Conservation (phyloP, 1,140 invertebrate species). For the Bombus soroeensis region DNA sequence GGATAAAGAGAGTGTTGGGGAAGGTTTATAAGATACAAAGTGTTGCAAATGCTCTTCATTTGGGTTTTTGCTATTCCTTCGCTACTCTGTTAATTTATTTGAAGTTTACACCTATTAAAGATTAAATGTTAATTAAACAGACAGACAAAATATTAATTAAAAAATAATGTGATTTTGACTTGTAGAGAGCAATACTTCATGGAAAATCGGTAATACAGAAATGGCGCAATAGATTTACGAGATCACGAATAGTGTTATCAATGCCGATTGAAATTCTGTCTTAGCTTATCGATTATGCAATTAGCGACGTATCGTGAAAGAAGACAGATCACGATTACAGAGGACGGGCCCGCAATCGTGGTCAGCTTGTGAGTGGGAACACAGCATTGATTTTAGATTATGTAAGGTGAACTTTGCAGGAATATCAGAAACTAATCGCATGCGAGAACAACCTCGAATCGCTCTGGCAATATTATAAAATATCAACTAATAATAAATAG, state of each 20-base stretch:
- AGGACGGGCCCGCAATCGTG: slow-evolving; percentile 8
- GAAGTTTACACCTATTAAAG: background rate
- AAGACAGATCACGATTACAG: slow-evolving; percentile 40
- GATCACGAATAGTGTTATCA: slow-evolving; percentile 17
- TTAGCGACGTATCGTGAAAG: slow-evolving; percentile 17
- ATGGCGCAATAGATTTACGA: too few relatives aligned
- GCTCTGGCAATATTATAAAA: background rate
- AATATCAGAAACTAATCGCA: slow-evolving; percentile 25
- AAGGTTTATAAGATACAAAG: too few relatives aligned
- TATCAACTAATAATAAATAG: background rate
- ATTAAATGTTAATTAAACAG: too few relatives aligned
- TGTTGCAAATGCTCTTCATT: too few relatives aligned
- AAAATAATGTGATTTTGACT: too few relatives aligned
- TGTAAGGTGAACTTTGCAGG: slow-evolving; percentile 25
- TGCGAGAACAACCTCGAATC: background rate
- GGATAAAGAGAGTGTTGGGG: too few relatives aligned
- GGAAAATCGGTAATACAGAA: too few relatives aligned
- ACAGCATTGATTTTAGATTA: slow-evolving; percentile 34
- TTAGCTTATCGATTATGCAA: slow-evolving; percentile 33
- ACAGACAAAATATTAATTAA: too few relatives aligned
- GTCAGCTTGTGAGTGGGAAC: slow-evolving; percentile 32
- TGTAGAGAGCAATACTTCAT: too few relatives aligned
- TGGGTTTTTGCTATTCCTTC: too few relatives aligned
- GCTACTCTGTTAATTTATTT: too few relatives aligned
- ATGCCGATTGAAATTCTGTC: slow-evolving; percentile 36